phyloP scores from a whole-genome alignment of 2,797 vertebrate species.

The Chromis chromis region DNA sequence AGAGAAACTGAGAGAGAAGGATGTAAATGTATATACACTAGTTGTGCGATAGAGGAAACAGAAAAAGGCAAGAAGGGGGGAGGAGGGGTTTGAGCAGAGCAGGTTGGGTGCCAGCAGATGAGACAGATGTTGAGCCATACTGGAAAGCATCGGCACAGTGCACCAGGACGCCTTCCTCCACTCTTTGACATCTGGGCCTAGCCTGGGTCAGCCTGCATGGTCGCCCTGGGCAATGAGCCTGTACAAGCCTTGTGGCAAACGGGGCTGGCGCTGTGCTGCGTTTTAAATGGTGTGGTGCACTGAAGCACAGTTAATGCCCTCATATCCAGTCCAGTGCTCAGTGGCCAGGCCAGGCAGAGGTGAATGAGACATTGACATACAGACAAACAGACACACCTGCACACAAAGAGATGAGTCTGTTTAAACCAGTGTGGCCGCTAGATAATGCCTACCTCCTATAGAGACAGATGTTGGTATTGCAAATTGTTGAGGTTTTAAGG shows the following conservation, averaged over 20 bases:
- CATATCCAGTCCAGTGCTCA: slow-evolving; percentile 90
- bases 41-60: slow-evolving; percentile 50
- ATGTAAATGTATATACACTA: slow-evolving; percentile 50
- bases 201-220: slow-evolving; percentile 88
- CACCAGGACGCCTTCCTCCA: slow-evolving; percentile 89
- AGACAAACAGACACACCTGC: slow-evolving; percentile 37
- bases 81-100: slow-evolving; percentile 72
- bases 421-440: slow-evolving; percentile 20
- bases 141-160: slow-evolving; percentile 92
- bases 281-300: slow-evolving; percentile 91
- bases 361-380: slow-evolving; percentile 86
- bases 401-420: slow-evolving; percentile 44
- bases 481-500: slow-evolving; percentile 2
- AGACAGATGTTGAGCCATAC: slow-evolving; percentile 98
- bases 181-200: slow-evolving; percentile 97
- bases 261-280: slow-evolving; percentile 88
- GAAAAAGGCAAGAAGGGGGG: slow-evolving; percentile 46
- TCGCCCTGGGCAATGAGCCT: slow-evolving; percentile 92
- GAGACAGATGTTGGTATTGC: slow-evolving; percentile 12
- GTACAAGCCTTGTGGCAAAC: slow-evolving; percentile 92
- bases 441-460: slow-evolving; percentile 17
- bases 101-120: slow-evolving; percentile 93
- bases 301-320: slow-evolving; percentile 93
- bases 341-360: slow-evolving; percentile 89
- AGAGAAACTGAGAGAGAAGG: slow-evolving; percentile 54